Evolutionary conservation across 2,113 vertebrate genomes (phyloP).

Genomic region (Loxodonta africana): DNA sequence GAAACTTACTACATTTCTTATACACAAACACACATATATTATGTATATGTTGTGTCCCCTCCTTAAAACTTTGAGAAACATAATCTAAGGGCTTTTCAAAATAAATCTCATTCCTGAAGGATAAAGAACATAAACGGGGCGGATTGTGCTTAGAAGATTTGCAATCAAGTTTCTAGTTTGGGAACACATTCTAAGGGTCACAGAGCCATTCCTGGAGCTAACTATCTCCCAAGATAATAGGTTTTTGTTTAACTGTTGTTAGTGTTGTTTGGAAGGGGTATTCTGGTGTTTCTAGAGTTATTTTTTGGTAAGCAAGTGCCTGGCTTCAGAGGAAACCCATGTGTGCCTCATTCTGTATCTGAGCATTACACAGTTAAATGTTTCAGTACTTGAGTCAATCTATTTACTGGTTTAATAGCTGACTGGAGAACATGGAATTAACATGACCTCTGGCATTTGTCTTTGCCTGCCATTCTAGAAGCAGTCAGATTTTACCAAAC

Average conservation of each 20-base stretch:
- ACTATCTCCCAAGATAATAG: neutral
- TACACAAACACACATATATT: neutral
- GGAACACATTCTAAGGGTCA: neutral
- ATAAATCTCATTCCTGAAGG: neutral
- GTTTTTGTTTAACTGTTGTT: neutral
- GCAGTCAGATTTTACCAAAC: conserved; percentile 39
- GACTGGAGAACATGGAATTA: conserved; percentile 64
- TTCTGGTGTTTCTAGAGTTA: neutral
- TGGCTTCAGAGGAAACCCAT: neutral
- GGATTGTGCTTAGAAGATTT: neutral
- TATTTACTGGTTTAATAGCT: conserved; percentile 51
- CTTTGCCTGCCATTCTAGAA: conserved; percentile 68
- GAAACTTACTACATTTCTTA: neutral
- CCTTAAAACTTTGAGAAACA: neutral
- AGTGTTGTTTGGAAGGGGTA: conserved; percentile 4
- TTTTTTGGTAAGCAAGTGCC: neutral
- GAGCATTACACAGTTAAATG: conserved; percentile 65
- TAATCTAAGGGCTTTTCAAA: neutral
- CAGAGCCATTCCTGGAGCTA: neutral
- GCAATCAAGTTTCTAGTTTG: neutral
- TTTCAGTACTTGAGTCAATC: conserved; percentile 57
- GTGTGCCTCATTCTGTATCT: neutral
- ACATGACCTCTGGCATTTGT: conserved; percentile 66
- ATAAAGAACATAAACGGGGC: neutral
- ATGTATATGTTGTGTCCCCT: neutral